Conservation (phyloP, 2,113 vertebrate genomes). For the Mystacornis crossleyi region DNA sequence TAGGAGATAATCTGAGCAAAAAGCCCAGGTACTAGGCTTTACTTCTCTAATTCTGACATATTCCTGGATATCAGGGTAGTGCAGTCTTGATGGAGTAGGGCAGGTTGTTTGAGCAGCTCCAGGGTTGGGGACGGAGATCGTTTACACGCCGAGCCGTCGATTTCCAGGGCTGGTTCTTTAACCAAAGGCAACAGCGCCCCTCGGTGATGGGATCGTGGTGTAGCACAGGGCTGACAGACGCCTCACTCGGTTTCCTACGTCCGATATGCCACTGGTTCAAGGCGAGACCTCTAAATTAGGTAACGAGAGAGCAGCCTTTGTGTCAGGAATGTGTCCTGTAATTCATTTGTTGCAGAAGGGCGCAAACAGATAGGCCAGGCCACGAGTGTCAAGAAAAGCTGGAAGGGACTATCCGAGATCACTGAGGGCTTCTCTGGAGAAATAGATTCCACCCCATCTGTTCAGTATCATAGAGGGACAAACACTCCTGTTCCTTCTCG, state of each 20-base stretch:
- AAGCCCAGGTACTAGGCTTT: neutral
- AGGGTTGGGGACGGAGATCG: neutral
- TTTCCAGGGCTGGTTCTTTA: neutral
- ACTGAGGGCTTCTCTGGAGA: neutral
- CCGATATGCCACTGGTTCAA: accelerated
- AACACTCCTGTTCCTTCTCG: neutral
- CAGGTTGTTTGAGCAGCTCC: neutral
- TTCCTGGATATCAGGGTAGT: neutral
- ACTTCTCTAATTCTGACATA: neutral
- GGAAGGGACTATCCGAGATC: neutral
- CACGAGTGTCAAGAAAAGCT: neutral
- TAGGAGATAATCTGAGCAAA: neutral
- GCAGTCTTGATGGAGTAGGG: neutral
- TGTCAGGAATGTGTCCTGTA: accelerated
- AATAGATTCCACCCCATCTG: neutral
- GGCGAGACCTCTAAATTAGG: neutral
- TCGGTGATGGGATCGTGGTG: neutral
- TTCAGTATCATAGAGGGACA: neutral
- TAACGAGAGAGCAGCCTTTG: neutral
- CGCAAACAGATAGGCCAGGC: neutral
- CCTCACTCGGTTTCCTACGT: accelerated
- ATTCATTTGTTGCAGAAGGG: neutral
- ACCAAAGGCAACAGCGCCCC: conserved; percentile 30
- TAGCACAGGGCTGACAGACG: neutral
- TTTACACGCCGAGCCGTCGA: accelerated